These are phyloP conservation scores for Antitype chi DNA, from an alignment of 2,888 invertebrate genomes.

Conservation along the genomic window DNA sequence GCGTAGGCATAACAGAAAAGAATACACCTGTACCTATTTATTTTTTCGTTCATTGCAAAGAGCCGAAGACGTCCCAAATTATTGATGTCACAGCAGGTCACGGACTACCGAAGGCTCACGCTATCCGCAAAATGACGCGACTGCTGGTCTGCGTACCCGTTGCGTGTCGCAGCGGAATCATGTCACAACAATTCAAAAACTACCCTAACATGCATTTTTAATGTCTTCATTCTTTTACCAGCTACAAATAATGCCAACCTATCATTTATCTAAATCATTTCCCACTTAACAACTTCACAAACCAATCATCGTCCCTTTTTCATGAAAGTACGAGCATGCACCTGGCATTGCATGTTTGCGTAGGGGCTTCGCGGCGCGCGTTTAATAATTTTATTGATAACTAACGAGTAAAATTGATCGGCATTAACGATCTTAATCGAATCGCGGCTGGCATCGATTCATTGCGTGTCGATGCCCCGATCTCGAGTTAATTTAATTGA, in stretches of 20 bases:
- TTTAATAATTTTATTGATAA: conserved; percentile 86
- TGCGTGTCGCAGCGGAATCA: conserved; percentile 47
- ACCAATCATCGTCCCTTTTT: conserved; percentile 58
- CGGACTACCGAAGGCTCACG: conserved; percentile 41
- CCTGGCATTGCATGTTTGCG: conserved; percentile 71
- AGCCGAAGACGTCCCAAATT: conserved; percentile 48
- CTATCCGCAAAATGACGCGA: conserved; percentile 44
- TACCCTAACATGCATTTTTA: conserved; percentile 54
- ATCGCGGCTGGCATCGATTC: conserved; percentile 86
- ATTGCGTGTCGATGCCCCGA: conserved; percentile 87
- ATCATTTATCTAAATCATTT: conserved; percentile 56
- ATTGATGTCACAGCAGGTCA: conserved; percentile 54
- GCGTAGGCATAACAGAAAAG: neutral
- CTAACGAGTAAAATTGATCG: conserved; percentile 87
- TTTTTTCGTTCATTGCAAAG: conserved; percentile 4
- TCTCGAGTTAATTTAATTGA: conserved; percentile 89
- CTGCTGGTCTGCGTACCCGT: conserved; percentile 15
- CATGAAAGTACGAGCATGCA: conserved; percentile 61
- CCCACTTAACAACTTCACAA: conserved; percentile 55
- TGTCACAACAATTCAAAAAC: conserved; percentile 43
- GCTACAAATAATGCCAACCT: conserved; percentile 36
- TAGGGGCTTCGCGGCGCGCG: conserved; percentile 69
- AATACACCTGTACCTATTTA: neutral
- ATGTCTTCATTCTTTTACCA: conserved; percentile 54
- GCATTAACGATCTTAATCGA: conserved; percentile 88